Evolutionary conservation across 2,888 invertebrate genomes (phyloP), one percentile per base, ranked within the genome.

Genomic region (Hymenopus coronatus): DNA sequence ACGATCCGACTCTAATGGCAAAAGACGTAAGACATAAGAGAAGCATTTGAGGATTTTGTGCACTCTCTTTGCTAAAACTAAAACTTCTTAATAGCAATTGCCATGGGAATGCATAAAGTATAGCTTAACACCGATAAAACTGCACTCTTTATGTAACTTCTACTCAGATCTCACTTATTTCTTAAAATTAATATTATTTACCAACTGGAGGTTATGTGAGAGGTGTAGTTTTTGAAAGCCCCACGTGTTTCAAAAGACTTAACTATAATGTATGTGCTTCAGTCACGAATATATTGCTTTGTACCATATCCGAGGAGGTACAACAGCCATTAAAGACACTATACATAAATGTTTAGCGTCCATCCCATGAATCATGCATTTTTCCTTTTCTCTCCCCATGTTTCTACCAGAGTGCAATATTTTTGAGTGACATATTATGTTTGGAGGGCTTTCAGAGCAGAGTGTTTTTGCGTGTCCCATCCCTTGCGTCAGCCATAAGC

Each of bases 381-480:
- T 28, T 81, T 30, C 81, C 86, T n/a, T 28, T 28, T 27, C 25
- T 70, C 54, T 70, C 54, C 54, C 54, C 54, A 70, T 70, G 54
- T 25, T 70, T 70, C 54, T 70, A 70, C 54, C 54, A 70, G 54
- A 30, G 83, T 28, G 83, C n/a, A 83, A 88, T 88, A 88, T 88
- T 83, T 88, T 83, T 54, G 54, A 83, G 82, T 33, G 88, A 88
- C 81, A 40, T 54, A 88, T 46, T 86, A 81, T 81, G 86, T 86
- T 33, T 54, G 85, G 83, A 33, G 54, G 85, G 84, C 85, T 85
- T 84, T 88, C 85, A 85, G 88, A 0, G 46, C 33, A 46, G 85
- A 88, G 88, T 88, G 88, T 88, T 88, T 86, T 88, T 85, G 88
- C 88, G 88, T 88, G 85, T 88, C 70, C 81, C 70, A 28, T 33